A percentile compares a stretch with the other conserved stretches of the same genome.
Evolutionary conservation across 2,113 vertebrate genomes (phyloP).

Genomic region (Varanus salvator): DNA sequence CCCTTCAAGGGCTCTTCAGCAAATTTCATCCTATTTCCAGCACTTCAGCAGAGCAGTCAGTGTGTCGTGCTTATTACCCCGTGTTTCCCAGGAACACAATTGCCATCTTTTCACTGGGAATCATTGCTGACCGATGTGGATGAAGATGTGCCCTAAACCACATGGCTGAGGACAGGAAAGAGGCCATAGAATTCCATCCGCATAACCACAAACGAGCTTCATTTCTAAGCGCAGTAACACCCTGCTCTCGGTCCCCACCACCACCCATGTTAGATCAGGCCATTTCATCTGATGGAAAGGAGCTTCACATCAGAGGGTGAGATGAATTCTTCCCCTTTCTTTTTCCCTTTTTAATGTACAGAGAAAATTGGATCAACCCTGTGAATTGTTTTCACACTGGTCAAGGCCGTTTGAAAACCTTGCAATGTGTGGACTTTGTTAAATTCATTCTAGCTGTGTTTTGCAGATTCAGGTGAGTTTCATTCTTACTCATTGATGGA

Average conservation of each 20-base stretch:
- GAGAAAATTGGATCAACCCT: too few relatives aligned
- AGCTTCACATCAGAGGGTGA: too few relatives aligned
- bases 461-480: too few relatives aligned
- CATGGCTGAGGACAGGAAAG: not conserved
- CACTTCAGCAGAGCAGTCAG: rapidly evolving
- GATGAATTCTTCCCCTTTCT: too few relatives aligned
- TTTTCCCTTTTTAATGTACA: too few relatives aligned
- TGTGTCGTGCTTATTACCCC: not conserved
- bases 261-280: not conserved
- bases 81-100: not conserved
- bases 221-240: rapidly evolving
- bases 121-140: not conserved
- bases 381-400: too few relatives aligned
- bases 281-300: not conserved
- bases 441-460: too few relatives aligned
- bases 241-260: not conserved
- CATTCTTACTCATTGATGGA: too few relatives aligned
- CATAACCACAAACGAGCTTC: not conserved
- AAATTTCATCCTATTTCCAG: not conserved
- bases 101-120: not conserved
- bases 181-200: not conserved
- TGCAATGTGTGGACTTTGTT: too few relatives aligned
- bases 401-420: too few relatives aligned
- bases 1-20: not conserved
- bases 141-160: not conserved